A percentile compares a stretch with the other conserved stretches of the same genome.
Evolutionary conservation across 2,888 invertebrate genomes (phyloP).

Genomic region (Archips xylosteana): DNA sequence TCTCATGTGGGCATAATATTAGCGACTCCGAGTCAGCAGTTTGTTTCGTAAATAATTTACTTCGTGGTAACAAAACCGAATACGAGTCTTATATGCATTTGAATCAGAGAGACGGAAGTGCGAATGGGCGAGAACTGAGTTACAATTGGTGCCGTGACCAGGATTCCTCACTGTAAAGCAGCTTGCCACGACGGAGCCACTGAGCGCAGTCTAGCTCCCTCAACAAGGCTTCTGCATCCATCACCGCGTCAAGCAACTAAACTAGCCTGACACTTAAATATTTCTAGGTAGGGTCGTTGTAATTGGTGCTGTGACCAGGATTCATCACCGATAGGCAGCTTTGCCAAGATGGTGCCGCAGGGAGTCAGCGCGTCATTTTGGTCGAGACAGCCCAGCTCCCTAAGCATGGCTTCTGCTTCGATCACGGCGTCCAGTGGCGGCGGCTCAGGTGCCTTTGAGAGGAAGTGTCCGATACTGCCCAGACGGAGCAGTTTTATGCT

Average conservation of each 20-base stretch:
- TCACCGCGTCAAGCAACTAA: background rate
- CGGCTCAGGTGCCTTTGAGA: constrained; percentile 98
- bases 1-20: too few relatives aligned
- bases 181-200: too few relatives aligned
- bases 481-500: constrained; percentile 91
- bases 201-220: constrained; percentile 92
- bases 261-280: too few relatives aligned
- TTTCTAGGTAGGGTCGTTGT: background rate
- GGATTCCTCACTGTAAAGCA: too few relatives aligned
- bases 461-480: constrained; percentile 96
- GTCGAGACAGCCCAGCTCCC: constrained; percentile 97
- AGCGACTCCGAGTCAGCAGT: too few relatives aligned
- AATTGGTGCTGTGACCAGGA: constrained; percentile 12
- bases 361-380: constrained; percentile 95
- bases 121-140: too few relatives aligned
- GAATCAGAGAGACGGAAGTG: too few relatives aligned
- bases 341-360: constrained; percentile 96
- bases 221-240: too few relatives aligned
- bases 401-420: constrained; percentile 94
- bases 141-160: too few relatives aligned
- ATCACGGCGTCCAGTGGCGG: constrained; percentile 99
- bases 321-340: constrained; percentile 91
- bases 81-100: too few relatives aligned
- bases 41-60: too few relatives aligned
- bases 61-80: too few relatives aligned